Conservation (phyloP, 35 echinoderm and acorn worm species). For the Ophiothrix spiculata region DNA sequence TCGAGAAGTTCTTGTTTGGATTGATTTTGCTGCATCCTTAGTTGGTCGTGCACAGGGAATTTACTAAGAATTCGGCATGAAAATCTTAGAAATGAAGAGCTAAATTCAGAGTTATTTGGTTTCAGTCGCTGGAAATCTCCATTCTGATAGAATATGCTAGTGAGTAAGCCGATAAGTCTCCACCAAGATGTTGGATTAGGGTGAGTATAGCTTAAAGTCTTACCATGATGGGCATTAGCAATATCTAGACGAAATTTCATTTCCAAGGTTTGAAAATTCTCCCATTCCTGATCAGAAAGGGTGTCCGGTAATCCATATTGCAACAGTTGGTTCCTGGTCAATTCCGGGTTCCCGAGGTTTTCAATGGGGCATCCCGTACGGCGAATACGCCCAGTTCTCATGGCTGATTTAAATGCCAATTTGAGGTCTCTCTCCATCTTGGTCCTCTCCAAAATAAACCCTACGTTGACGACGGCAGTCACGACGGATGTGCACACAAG, state of each 20-base stretch:
- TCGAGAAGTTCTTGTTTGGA: background rate
- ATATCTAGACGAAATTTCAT: background rate
- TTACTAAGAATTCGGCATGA: background rate
- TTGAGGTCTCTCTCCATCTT: slow-evolving; percentile 5
- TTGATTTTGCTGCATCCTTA: background rate
- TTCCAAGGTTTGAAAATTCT: background rate
- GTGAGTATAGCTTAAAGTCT: background rate
- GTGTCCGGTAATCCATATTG: background rate
- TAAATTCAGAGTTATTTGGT: background rate
- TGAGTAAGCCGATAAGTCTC: background rate
- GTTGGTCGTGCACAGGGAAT: background rate
- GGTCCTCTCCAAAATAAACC: background rate
- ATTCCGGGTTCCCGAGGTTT: background rate
- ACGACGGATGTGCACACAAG: background rate
- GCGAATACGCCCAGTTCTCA: background rate
- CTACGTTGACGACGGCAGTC: background rate
- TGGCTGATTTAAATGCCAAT: background rate
- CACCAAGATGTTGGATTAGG: background rate
- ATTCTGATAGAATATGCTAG: background rate
- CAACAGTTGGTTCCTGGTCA: background rate
- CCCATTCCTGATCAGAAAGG: background rate
- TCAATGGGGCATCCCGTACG: background rate
- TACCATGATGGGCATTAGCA: background rate
- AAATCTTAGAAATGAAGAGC: background rate
- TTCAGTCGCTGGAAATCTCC: background rate